A percentile compares a stretch with the other conserved stretches of the same genome.
Conservation (phyloP, 2,113 vertebrate species). For the Paramisgurnus dabryanus region DNA sequence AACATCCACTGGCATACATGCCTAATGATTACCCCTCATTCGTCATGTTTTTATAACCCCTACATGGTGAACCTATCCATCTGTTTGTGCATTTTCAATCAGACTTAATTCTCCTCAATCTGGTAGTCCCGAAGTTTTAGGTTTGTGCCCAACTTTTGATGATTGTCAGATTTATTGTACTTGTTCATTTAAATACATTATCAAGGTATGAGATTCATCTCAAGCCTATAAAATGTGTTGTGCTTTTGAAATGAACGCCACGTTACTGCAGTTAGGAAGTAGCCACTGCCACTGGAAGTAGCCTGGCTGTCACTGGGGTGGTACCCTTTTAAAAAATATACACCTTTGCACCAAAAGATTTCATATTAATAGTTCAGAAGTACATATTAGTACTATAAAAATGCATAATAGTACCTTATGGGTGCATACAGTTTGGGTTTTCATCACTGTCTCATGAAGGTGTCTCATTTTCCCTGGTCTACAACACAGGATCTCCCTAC, state of each 20-base stretch:
- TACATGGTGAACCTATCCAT: background rate
- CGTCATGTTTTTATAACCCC: background rate
- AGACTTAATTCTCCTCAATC: background rate
- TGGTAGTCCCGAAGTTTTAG: slow-evolving; percentile 5
- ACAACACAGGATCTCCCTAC: no score
- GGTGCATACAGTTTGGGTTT: no score
- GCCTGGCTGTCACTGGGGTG: no score
- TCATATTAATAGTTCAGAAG: no score
- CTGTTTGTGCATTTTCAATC: slow-evolving; percentile 16
- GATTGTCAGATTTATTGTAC: slow-evolving; percentile 41
- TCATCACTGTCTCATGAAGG: no score
- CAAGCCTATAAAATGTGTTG: background rate
- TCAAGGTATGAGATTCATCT: background rate
- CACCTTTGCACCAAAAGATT: no score
- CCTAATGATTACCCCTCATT: background rate
- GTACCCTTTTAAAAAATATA: no score
- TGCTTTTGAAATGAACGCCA: background rate
- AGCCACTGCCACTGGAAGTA: background rate
- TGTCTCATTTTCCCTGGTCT: no score
- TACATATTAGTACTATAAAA: no score
- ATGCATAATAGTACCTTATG: no score
- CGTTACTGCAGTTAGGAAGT: background rate
- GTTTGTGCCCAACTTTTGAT: slow-evolving; percentile 29
- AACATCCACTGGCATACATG: background rate
- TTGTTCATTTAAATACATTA: background rate